Percentiles rank a stretch among this genome's conserved stretches.
Evolutionary conservation across 2,888 invertebrate species (phyloP).

Genomic region (Philereme transversata): DNA sequence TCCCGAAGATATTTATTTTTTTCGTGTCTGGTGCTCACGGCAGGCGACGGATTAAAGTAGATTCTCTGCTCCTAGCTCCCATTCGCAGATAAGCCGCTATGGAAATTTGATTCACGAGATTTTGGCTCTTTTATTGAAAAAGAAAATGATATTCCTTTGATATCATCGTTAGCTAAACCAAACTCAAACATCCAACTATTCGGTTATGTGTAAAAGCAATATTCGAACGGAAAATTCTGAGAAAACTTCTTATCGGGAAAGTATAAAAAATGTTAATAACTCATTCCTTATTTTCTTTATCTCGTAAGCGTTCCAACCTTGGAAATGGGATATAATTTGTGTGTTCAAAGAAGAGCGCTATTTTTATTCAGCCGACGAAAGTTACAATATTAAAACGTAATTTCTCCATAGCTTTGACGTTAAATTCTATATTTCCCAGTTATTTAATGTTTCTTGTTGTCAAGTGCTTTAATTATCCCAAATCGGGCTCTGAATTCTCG

Average conservation of each 20-base stretch:
- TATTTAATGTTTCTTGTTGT: constrained; percentile 34
- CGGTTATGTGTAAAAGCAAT: constrained; percentile 32
- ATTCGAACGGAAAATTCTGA: constrained; percentile 30
- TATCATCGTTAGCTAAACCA: constrained; percentile 37
- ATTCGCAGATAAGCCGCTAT: constrained; percentile 43
- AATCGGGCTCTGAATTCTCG: constrained; percentile 19
- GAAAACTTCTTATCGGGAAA: constrained; percentile 30
- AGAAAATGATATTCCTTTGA: constrained; percentile 43
- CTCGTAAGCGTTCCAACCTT: constrained; percentile 36
- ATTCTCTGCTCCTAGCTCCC: constrained; percentile 25
- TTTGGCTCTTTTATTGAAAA: constrained; percentile 42
- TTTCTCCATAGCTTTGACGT: constrained; percentile 29
- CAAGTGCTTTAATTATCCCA: constrained; percentile 34
- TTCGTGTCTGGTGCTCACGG: constrained; percentile 25
- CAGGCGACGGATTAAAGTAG: constrained; percentile 31
- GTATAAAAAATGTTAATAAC: constrained; percentile 40
- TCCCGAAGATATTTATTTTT: constrained; percentile 39
- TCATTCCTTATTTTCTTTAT: constrained; percentile 41
- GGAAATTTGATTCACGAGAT: constrained; percentile 46
- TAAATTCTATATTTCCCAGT: constrained; percentile 31
- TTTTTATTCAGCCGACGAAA: constrained; percentile 35
- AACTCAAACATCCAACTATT: constrained; percentile 37
- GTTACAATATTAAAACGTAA: constrained; percentile 29
- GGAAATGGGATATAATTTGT: constrained; percentile 43
- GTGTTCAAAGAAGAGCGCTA: constrained; percentile 38